These are phyloP conservation scores for Sandelia bainsii DNA, from an alignment of 2,797 vertebrate genomes.

Conservation along the genomic window DNA sequence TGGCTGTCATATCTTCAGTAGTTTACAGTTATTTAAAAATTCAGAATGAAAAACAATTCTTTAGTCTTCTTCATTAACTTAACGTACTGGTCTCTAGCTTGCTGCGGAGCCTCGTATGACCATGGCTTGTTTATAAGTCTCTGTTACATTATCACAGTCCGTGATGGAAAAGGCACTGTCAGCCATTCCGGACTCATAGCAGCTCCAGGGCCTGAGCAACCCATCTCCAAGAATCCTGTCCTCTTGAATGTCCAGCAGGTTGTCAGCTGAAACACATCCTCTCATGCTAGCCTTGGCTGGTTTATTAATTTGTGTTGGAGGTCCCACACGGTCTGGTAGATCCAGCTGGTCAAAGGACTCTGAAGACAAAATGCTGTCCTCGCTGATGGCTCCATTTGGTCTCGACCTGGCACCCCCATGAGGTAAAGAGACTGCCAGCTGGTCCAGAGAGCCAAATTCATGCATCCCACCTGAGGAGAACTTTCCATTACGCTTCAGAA, in stretches of 20 bases:
- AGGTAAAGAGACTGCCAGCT: constrained; percentile 80
- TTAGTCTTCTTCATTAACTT: neutral
- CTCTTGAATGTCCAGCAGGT: constrained; percentile 86
- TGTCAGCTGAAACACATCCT: constrained; percentile 91
- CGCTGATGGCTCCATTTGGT: constrained; percentile 88
- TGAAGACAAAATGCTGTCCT: constrained; percentile 97
- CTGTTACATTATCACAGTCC: constrained; percentile 85
- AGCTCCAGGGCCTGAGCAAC: constrained; percentile 83
- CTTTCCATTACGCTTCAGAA: constrained; percentile 92
- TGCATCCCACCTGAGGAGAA: constrained; percentile 85
- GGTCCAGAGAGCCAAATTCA: constrained; percentile 85
- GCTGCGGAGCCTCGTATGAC: constrained; percentile 73
- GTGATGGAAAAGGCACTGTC: constrained; percentile 89
- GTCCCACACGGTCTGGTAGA: constrained; percentile 84
- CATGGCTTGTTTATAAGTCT: constrained; percentile 83
- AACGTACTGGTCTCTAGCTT: constrained; percentile 78
- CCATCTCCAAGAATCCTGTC: constrained; percentile 56
- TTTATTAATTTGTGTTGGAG: constrained; percentile 50
- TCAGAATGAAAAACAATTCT: constrained; percentile 13
- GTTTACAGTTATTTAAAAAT: constrained; percentile 25
- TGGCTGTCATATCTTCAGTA: constrained; percentile 40
- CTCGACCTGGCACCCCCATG: constrained; percentile 50
- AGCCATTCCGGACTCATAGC: constrained; percentile 81
- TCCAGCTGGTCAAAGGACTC: constrained; percentile 97
- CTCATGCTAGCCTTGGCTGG: constrained; percentile 81